Conservation (phyloP, 2,113 vertebrate species). For the Hippocampus abdominalis region DNA sequence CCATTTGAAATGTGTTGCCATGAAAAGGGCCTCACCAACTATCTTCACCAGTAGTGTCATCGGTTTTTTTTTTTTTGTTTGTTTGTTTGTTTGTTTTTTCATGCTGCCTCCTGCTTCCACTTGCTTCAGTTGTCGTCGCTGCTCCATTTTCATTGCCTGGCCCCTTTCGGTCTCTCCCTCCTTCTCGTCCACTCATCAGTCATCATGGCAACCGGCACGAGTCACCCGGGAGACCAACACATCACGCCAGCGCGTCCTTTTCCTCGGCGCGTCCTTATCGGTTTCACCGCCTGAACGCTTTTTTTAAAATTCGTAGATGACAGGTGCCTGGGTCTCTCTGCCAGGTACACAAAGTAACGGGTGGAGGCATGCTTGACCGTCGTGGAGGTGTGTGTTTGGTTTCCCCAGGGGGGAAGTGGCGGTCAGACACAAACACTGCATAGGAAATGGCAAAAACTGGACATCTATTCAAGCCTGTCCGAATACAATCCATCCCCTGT, state of each 20-base stretch:
- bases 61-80: neutral
- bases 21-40: neutral
- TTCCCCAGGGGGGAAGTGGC: neutral
- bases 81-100: neutral
- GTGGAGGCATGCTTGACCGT: conserved; percentile 18
- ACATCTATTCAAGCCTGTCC: no score
- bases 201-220: conserved; percentile 52
- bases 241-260: conserved; percentile 15
- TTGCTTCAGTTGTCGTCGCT: conserved; percentile 1
- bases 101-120: neutral
- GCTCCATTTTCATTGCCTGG: conserved; percentile 11
- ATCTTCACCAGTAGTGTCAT: neutral
- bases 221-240: conserved; percentile 40
- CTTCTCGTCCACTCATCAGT: conserved; percentile 28
- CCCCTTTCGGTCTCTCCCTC: neutral
- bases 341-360: neutral
- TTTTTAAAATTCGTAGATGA: neutral
- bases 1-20: neutral
- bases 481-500: no score
- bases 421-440: neutral
- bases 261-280: conserved; percentile 34
- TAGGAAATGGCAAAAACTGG: neutral
- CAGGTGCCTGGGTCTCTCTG: conserved; percentile 1
- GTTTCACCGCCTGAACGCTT: conserved; percentile 9
- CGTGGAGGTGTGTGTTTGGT: neutral